Percentiles rank a stretch among this genome's conserved stretches.
These are phyloP conservation scores for Tetragnatha montana DNA, from an alignment of 2,888 invertebrate genomes.

Conservation along the genomic window DNA sequence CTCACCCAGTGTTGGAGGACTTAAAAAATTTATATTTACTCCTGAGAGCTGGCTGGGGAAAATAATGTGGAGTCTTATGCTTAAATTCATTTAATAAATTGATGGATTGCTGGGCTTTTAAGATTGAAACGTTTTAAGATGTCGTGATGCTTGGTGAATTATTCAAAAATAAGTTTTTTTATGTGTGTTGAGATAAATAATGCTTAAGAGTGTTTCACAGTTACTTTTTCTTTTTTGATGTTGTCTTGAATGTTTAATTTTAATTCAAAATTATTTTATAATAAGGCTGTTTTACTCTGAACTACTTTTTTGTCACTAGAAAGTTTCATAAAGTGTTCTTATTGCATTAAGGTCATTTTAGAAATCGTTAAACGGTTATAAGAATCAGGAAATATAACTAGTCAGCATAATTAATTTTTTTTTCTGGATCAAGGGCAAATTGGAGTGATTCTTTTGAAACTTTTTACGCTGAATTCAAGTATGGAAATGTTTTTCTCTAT, in stretches of 20 bases:
- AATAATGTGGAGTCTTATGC: constrained; percentile 12
- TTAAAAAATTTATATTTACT: constrained; percentile 6
- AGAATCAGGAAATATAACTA: no score
- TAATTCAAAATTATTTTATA: background rate
- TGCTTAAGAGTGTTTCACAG: background rate
- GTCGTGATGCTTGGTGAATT: background rate
- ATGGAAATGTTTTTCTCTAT: no score
- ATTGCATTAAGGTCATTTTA: no score
- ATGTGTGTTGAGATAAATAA: background rate
- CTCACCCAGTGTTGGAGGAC: background rate
- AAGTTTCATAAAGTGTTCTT: no score
- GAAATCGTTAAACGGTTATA: no score
- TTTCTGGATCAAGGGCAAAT: no score
- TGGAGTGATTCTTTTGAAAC: no score
- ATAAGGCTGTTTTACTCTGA: no score
- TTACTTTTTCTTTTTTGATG: background rate
- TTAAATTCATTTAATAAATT: constrained; percentile 7
- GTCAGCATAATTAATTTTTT: no score
- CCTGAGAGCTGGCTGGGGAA: background rate
- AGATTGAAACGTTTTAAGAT: background rate
- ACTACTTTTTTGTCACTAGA: no score
- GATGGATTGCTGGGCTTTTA: constrained; percentile 9
- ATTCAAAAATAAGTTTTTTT: background rate
- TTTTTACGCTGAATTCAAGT: no score
- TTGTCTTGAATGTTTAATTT: background rate